phyloP scores from a whole-genome alignment of 2,113 vertebrate genomes.

The Myrmecophaga tridactyla region DNA sequence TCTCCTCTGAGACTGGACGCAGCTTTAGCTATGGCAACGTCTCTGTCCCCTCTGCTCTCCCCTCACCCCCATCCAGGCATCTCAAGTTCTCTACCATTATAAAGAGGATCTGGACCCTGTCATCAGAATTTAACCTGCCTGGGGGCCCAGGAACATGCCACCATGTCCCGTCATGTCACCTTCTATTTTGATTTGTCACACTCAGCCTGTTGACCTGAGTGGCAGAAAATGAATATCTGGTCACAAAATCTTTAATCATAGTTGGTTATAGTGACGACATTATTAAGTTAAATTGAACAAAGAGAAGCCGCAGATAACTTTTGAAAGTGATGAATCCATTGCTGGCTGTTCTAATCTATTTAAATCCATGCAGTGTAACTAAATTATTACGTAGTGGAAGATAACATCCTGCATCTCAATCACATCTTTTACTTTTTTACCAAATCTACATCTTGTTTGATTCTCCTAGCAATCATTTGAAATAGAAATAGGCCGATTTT shows the following conservation, averaged over 20 bases:
- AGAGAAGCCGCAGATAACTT: not conserved
- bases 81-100: not conserved
- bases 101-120: not conserved
- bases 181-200: not conserved
- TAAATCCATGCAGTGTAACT: not conserved
- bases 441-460: not conserved
- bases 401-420: not conserved
- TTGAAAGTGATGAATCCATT: not conserved
- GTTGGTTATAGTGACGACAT: not conserved
- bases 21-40: not conserved
- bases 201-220: not conserved
- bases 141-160: not conserved
- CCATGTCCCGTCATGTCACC: not conserved
- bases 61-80: not conserved
- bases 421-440: not conserved
- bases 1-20: not conserved
- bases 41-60: no score
- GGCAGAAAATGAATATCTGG: not conserved
- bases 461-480: not conserved
- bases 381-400: not conserved
- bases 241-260: not conserved
- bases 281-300: not conserved
- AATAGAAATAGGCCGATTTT: not conserved
- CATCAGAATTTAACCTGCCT: not conserved
- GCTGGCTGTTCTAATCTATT: not conserved